Conservation (phyloP, 2,113 vertebrate genomes). For the Tetrax tetrax region DNA sequence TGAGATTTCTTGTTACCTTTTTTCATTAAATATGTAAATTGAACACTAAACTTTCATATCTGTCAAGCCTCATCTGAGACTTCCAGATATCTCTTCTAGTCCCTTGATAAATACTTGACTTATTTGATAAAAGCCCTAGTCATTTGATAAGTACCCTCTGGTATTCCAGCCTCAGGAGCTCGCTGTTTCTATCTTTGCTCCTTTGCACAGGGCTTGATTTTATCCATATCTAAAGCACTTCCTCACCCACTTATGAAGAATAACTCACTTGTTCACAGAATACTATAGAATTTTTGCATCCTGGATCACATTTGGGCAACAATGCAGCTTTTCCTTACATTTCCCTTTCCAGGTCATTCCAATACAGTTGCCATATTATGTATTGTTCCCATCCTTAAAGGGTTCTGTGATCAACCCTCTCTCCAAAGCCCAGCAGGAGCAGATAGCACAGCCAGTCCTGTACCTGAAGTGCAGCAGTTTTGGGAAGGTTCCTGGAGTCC, state of each 20-base stretch:
- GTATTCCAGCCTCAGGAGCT: background rate
- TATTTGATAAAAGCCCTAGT: background rate
- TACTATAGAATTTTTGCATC: background rate
- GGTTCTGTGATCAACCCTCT: background rate
- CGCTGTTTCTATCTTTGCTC: background rate
- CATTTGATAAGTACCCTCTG: background rate
- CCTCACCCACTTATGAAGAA: background rate
- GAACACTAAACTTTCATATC: background rate
- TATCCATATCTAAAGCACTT: background rate
- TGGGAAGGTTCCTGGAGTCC: background rate
- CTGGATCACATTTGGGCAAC: background rate
- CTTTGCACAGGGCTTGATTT: fast-evolving
- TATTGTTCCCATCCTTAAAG: background rate
- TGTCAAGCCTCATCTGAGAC: background rate
- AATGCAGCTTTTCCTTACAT: background rate
- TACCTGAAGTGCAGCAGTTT: background rate
- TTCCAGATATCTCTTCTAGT: background rate
- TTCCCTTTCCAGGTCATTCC: background rate
- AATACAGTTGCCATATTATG: background rate
- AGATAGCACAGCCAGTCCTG: background rate
- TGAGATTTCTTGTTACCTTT: background rate
- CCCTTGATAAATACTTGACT: background rate
- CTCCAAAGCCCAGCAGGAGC: background rate
- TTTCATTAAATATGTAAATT: background rate
- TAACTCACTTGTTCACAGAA: background rate